phyloP scores from a whole-genome alignment of 35 echinoderm and acorn worm species.

The Stichopus chloronotus region DNA sequence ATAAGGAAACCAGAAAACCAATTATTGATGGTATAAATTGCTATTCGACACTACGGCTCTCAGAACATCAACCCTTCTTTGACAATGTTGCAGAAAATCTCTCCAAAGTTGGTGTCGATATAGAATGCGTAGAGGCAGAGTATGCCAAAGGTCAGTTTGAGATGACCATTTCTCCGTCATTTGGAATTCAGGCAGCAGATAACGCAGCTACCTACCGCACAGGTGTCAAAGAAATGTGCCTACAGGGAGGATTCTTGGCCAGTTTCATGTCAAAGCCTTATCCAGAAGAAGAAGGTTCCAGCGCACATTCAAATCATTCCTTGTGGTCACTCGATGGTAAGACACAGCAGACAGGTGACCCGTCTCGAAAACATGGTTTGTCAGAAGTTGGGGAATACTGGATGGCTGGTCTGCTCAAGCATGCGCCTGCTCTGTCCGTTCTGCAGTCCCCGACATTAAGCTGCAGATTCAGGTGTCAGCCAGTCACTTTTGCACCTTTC shows the following conservation, averaged over 20 bases:
- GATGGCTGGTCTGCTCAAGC: slow-evolving; percentile 77
- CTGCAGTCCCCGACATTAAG: slow-evolving; percentile 74
- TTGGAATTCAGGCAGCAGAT: slow-evolving; percentile 76
- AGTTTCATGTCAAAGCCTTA: slow-evolving; percentile 81
- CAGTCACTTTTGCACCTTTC: slow-evolving; percentile 42
- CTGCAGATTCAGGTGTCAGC: slow-evolving; percentile 55
- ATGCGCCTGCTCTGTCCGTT: slow-evolving; percentile 67
- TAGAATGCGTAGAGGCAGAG: slow-evolving; percentile 66
- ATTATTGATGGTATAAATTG: not conserved
- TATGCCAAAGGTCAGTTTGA: slow-evolving; percentile 68
- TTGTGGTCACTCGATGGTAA: slow-evolving; percentile 66
- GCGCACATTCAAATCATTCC: slow-evolving; percentile 74
- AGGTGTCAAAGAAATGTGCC: slow-evolving; percentile 78
- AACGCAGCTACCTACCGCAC: slow-evolving; percentile 74
- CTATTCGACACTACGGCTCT: not conserved
- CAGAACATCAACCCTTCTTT: not conserved
- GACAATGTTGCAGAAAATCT: not conserved
- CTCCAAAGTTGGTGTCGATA: slow-evolving; percentile 59
- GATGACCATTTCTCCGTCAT: slow-evolving; percentile 69
- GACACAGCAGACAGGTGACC: slow-evolving; percentile 47
- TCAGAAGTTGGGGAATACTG: slow-evolving; percentile 74
- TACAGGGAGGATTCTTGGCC: slow-evolving; percentile 67
- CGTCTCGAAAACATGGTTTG: slow-evolving; percentile 15
- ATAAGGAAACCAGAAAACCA: slow-evolving; percentile 10
- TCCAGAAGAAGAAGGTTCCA: slow-evolving; percentile 40